Base-by-base conservation (phyloP, 2,113 vertebrate species). In the Fregata magnificens region DNA sequence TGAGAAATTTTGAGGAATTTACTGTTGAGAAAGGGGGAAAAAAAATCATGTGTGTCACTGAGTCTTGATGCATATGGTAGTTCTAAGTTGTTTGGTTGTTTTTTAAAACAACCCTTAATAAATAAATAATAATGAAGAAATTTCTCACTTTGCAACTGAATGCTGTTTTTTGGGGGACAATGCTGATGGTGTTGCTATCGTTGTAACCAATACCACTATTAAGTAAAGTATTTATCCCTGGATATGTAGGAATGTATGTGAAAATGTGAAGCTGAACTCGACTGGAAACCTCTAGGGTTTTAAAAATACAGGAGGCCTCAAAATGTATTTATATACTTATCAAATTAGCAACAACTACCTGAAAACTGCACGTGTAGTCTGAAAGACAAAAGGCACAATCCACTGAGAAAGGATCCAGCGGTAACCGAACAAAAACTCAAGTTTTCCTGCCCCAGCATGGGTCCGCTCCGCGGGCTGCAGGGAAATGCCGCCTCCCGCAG, bases 341-440 rank as follows among this genome's bases (percentile, higher is more conserved):
- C 13, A 53, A 65, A 78, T 13, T n/a, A 61, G 11, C 13, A 72
- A 69, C 34, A 49, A 13, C 42, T 42, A 28, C 26, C 49, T 13
- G 45, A 59, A 86, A 74, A 24, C n/a, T 10, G 12, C 26, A 6
- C 4, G 10, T 40, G 42, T 34, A 28, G 32, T 24, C 21, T n/a
- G 32, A 45, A 20, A 55, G 42, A 22, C 16, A 18, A 24, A 52
- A 72, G 34, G 53, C 40, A 8, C 13, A 6, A 31, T 18, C 7
- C 8, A 1, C 11, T 10, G 50, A 13, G 44, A 25, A 38, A 25
- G 6, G 13, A 6, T 13, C 32, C 13, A 7, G 42, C 1, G 0
- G 22, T 40, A 32, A 7, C 45, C 0, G 2, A 31, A 31, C 1
- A 20, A 15, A 10, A 4, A 2, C 52, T 34, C 6, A 0, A 0